phyloP scores from a whole-genome alignment of 1,140 invertebrate genomes.

The Lepidostoma basale region DNA sequence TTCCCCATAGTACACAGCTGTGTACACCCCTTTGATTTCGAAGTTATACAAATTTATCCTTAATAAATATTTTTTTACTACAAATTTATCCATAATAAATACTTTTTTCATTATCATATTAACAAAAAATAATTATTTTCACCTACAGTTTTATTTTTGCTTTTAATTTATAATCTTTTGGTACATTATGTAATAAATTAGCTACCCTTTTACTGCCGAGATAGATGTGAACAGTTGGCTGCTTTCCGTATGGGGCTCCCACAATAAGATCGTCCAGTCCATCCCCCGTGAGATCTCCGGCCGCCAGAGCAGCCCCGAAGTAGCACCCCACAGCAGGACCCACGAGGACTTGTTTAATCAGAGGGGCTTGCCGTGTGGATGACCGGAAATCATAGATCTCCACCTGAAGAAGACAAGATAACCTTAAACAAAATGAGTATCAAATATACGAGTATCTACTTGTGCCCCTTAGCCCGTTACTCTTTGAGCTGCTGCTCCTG shows the following conservation, averaged over 20 bases:
- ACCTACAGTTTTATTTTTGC: slow-evolving; percentile 27
- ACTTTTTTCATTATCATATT: no score
- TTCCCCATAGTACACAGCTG: no score
- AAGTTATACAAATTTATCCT: no score
- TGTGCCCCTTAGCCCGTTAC: no score
- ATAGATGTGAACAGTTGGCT: slow-evolving; percentile 68
- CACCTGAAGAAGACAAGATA: slow-evolving; percentile 4
- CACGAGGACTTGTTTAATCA: slow-evolving; percentile 47
- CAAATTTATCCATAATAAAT: no score
- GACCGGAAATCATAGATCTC: slow-evolving; percentile 16
- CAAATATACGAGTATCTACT: no score
- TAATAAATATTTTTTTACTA: no score
- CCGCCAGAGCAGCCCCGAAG: slow-evolving; percentile 67
- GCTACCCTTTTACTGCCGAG: slow-evolving; percentile 48
- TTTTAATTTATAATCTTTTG: not conserved
- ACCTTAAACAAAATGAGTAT: no score
- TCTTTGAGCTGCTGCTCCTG: no score
- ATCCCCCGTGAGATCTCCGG: slow-evolving; percentile 69
- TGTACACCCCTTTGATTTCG: no score
- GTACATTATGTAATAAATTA: slow-evolving; percentile 49
- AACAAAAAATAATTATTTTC: slow-evolving; percentile 3
- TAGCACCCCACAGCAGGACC: slow-evolving; percentile 66
- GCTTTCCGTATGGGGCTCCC: slow-evolving; percentile 68
- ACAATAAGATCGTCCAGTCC: slow-evolving; percentile 69
- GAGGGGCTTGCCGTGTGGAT: not conserved